Evolutionary conservation across 1,140 invertebrate genomes (phyloP), one percentile per base, ranked within the genome.

Genomic region (Bombus fervidus): DNA sequence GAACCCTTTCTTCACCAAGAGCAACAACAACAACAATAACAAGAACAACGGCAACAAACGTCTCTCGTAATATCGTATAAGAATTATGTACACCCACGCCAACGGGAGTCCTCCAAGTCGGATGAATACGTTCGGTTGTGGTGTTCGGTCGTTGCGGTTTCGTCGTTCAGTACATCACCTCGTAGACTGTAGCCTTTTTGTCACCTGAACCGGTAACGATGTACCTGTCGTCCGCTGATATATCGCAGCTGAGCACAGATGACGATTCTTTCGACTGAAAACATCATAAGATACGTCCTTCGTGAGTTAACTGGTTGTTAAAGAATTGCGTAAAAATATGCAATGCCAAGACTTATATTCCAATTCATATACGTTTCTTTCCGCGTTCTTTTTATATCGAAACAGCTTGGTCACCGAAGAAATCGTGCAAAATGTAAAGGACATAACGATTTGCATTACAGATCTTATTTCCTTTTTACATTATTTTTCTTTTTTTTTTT

Each of bases 161-260:
- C 77, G 78, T 76, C 73, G 83, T 85, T 96, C 96, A 98, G 96
- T 99, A 99, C 92, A 99, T 98, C 88, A 99, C 99, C 97, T 99
- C 99, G 95, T 99, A 99, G 78, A 99, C 97, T 83, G 99, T 99
- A 79, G 99, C 99, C 95, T 99, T 99, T 95, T 99, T 99, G 95
- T 99, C 99, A 68, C 99, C 99, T 15, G 99, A 99, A 80, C 99
- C 99, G 71, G 99, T 99, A 81, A 99, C 99, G 93, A 99, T 99
- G 96, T 98, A 99, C 95, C 99, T 99, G 96, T 99, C 99, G 95
- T 99, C 99, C 37, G 98, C 97, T 82, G 99, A 99, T 95, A 99
- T 99, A 96, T 99, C 99, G 96, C 99, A 99, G 96, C 98, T 99
- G 86, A 99, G 96, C 90, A 99, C 99, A 88, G 99, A 99, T 86